Evolutionary conservation across 2,888 invertebrate genomes (phyloP).

Genomic region (Hemithea aestivaria): DNA sequence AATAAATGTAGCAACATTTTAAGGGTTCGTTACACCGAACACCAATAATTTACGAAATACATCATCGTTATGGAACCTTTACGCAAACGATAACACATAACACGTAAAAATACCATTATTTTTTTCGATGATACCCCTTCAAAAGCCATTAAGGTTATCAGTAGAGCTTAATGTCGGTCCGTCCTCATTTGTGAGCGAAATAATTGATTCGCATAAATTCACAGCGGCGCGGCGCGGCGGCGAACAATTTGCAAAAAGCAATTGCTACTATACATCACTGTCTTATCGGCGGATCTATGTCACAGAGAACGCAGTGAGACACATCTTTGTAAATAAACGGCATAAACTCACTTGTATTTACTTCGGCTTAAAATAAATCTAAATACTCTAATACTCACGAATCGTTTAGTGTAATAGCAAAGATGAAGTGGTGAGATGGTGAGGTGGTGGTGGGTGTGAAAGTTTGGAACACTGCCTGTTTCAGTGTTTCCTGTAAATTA

Average conservation of each 20-base stretch:
- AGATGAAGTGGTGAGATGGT: no score
- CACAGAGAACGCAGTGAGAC: constrained; percentile 34
- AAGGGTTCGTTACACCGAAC: not conserved
- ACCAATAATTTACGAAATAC: constrained; percentile 6
- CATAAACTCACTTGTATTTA: no score
- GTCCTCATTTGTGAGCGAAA: constrained; percentile 44
- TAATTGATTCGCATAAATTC: constrained; percentile 61
- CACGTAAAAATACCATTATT: constrained; percentile 14
- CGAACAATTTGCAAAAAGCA: constrained; percentile 69
- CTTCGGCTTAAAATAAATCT: no score
- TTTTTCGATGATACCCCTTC: constrained; percentile 17
- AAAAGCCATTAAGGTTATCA: constrained; percentile 25
- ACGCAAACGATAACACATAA: constrained; percentile 17
- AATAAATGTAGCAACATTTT: no score
- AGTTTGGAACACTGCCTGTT: no score
- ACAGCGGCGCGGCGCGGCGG: constrained; percentile 18
- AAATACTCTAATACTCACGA: no score
- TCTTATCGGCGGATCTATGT: constrained; percentile 58
- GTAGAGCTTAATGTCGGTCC: constrained; percentile 31
- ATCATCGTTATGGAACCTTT: constrained; percentile 16
- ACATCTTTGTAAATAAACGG: no score
- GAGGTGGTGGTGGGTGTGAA: no score
- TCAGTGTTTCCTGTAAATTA: no score
- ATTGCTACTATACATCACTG: constrained; percentile 66
- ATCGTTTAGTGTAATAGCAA: no score